Percentiles rank a stretch among this genome's conserved stretches.
Evolutionary conservation across 2,797 vertebrate species (phyloP).

Genomic region (Chanos chanos): DNA sequence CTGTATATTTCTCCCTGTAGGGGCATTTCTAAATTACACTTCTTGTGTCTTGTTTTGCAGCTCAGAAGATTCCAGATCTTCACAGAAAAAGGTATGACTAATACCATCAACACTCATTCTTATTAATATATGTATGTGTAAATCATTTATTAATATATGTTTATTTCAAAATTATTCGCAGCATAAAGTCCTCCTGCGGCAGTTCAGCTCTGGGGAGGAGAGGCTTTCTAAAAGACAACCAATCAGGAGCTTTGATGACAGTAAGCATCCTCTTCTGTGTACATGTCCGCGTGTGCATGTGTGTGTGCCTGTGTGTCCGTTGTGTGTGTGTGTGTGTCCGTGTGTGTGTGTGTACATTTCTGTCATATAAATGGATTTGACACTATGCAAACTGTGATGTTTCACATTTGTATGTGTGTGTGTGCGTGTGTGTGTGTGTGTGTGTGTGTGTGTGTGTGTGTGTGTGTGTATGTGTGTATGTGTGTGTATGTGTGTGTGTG

Average conservation of each 20-base stretch:
- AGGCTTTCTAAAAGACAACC: conserved; percentile 90
- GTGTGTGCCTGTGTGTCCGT: too few relatives aligned
- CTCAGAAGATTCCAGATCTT: conserved; percentile 36
- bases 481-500: too few relatives aligned
- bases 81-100: conserved; percentile 36
- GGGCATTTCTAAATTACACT: neutral
- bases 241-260: conserved; percentile 89
- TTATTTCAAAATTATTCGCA: conserved; percentile 53
- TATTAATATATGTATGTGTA: neutral
- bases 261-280: conserved; percentile 64
- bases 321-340: neutral
- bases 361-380: neutral
- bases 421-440: neutral
- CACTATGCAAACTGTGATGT: neutral
- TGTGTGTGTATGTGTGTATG: neutral
- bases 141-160: neutral
- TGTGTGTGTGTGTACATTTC: too few relatives aligned
- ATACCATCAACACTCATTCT: neutral
- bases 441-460: neutral
- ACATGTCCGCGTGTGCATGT: neutral
- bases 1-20: conserved; percentile 6
- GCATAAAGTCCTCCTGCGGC: conserved; percentile 91
- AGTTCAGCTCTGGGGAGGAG: conserved; percentile 92
- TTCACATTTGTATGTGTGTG: neutral
- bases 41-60: neutral